These are phyloP conservation scores for Strix uralensis DNA, from an alignment of 2,113 vertebrate species.

Conservation along the genomic window DNA sequence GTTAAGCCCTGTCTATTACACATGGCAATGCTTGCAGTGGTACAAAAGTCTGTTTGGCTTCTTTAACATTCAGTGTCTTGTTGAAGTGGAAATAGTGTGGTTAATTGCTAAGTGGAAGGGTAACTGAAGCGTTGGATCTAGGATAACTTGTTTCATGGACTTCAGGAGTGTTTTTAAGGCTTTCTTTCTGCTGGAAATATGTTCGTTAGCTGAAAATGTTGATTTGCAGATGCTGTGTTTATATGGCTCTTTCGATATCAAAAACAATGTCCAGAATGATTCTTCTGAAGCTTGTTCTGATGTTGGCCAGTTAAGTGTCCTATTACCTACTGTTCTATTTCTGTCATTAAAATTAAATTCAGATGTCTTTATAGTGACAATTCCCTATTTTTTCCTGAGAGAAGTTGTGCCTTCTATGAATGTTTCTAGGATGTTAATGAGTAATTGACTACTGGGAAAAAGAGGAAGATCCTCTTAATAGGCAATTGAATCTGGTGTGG, in stretches of 20 bases:
- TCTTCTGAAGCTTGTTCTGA: not conserved
- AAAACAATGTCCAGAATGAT: not conserved
- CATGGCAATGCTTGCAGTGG: not conserved
- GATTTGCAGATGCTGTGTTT: not conserved
- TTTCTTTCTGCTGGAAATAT: not conserved
- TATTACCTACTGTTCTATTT: not conserved
- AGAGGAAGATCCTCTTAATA: not conserved
- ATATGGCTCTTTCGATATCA: not conserved
- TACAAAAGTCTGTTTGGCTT: not conserved
- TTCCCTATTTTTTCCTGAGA: not conserved
- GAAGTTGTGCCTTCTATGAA: not conserved
- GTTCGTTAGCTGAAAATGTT: not conserved
- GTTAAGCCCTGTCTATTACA: not conserved
- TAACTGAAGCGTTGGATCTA: fast-evolving
- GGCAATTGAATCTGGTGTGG: not conserved
- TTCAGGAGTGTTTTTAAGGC: not conserved
- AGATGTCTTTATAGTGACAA: not conserved
- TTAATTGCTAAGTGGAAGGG: not conserved
- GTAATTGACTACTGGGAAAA: not conserved
- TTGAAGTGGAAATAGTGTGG: not conserved
- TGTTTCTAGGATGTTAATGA: constrained; percentile 12
- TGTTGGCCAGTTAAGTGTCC: not conserved
- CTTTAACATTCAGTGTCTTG: not conserved
- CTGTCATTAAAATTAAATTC: not conserved
- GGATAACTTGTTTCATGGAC: not conserved